Conservation (phyloP, 2,888 invertebrate genomes). For the Agonopterix arenella region DNA sequence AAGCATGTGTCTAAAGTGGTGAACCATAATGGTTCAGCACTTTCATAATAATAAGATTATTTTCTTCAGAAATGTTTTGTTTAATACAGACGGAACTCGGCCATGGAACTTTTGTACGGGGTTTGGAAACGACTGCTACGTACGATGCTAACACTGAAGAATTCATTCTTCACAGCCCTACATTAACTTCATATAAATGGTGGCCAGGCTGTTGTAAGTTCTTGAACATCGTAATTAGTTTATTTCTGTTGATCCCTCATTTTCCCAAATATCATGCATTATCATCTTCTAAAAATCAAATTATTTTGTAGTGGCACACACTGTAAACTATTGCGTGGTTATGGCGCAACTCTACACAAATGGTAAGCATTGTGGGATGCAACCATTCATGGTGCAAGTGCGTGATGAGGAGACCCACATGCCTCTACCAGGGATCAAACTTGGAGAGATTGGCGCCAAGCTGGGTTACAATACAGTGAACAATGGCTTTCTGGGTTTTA, state of each 20-base stretch:
- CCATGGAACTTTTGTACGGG: conserved; percentile 95
- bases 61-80: not conserved
- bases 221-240: not conserved
- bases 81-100: conserved; percentile 90
- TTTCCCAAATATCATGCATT: no score
- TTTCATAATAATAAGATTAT: no score
- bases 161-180: conserved; percentile 92
- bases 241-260: not conserved
- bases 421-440: conserved; percentile 89
- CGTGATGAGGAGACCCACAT: conserved; percentile 92
- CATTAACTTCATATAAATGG: conserved; percentile 94
- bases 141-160: conserved; percentile 90
- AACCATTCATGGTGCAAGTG: conserved; percentile 94
- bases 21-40: no score
- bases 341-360: conserved; percentile 93
- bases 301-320: conserved; percentile 88
- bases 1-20: no score
- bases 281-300: no score
- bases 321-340: conserved; percentile 93
- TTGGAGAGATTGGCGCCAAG: conserved; percentile 97
- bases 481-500: conserved; percentile 94
- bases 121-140: conserved; percentile 94
- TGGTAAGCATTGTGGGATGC: conserved; percentile 89
- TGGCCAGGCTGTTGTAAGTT: conserved; percentile 95
- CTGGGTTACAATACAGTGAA: conserved; percentile 93